A percentile compares a stretch with the other conserved stretches of the same genome.
Evolutionary conservation across 2,888 invertebrate genomes (phyloP).

Genomic region (Mesorhabditis belari): DNA sequence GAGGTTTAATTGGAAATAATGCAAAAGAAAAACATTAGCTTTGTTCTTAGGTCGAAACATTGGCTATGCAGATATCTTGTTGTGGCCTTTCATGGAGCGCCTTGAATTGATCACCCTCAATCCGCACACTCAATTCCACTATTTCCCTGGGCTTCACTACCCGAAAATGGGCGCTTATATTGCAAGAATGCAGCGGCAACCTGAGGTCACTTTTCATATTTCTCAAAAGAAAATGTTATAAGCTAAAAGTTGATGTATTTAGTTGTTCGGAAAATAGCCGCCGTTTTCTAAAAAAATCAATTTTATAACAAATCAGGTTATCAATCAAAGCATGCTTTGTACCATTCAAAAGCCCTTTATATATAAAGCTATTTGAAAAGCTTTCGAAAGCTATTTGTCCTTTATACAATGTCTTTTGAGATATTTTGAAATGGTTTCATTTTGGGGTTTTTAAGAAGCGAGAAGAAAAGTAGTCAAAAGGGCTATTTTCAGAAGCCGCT

Average conservation of each 20-base stretch:
- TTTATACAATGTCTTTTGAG: no score
- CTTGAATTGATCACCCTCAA: conserved; percentile 33
- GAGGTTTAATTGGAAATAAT: conserved; percentile 13
- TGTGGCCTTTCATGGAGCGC: conserved; percentile 43
- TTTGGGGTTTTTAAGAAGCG: no score
- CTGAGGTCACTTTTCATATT: conserved; percentile 19
- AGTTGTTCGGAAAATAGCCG: conserved; percentile 23
- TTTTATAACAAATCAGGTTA: not conserved
- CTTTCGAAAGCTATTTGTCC: no score
- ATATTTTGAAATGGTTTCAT: no score
- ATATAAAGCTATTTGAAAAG: no score
- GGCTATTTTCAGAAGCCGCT: no score
- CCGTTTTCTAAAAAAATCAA: conserved; percentile 2
- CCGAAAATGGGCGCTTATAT: conserved; percentile 42
- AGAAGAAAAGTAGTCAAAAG: no score
- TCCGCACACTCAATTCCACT: conserved; percentile 18
- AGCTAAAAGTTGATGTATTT: not conserved
- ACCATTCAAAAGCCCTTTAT: no score
- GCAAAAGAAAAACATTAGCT: not conserved
- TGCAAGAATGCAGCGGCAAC: conserved; percentile 36
- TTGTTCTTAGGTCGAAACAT: conserved; percentile 20
- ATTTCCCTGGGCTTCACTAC: conserved; percentile 36
- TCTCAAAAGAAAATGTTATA: not conserved
- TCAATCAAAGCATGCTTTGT: not conserved
- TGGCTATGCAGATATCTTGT: conserved; percentile 36